phyloP scores from a whole-genome alignment of 2,888 invertebrate genomes.

The Microchrysa polita region DNA sequence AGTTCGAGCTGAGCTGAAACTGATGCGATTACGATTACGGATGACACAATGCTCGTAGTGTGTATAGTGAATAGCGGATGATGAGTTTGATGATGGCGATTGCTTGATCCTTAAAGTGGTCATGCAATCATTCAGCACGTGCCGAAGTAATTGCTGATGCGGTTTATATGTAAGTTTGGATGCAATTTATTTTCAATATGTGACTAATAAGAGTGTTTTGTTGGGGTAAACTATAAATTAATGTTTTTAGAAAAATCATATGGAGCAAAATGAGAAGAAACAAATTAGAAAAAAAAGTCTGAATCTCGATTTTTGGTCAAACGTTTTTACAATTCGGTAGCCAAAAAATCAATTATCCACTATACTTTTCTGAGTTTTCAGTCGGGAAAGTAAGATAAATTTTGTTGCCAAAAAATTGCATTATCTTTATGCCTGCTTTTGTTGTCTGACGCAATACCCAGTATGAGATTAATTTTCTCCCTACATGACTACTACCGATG shows the following conservation, averaged over 20 bases:
- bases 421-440: too few relatives aligned
- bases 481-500: too few relatives aligned
- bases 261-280: background rate
- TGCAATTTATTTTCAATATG: slow-evolving; percentile 11
- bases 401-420: too few relatives aligned
- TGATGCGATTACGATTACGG: slow-evolving; percentile 35
- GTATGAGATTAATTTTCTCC: too few relatives aligned
- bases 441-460: too few relatives aligned
- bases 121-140: slow-evolving; percentile 47
- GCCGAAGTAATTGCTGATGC: slow-evolving; percentile 45
- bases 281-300: background rate
- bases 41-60: slow-evolving; percentile 37
- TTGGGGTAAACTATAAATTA: background rate
- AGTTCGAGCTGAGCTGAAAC: background rate
- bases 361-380: too few relatives aligned
- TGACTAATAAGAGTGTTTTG: slow-evolving; percentile 8
- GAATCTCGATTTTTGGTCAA: background rate
- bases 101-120: slow-evolving; percentile 41
- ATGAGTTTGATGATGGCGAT: slow-evolving; percentile 22
- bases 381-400: too few relatives aligned
- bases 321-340: background rate
- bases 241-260: background rate
- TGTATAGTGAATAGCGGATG: slow-evolving; percentile 7
- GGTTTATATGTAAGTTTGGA: background rate
- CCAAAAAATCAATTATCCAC: too few relatives aligned